Evolutionary conservation across 2,888 invertebrate genomes (phyloP), one percentile per base, ranked within the genome.

Genomic region (Cheilosia scutellata): DNA sequence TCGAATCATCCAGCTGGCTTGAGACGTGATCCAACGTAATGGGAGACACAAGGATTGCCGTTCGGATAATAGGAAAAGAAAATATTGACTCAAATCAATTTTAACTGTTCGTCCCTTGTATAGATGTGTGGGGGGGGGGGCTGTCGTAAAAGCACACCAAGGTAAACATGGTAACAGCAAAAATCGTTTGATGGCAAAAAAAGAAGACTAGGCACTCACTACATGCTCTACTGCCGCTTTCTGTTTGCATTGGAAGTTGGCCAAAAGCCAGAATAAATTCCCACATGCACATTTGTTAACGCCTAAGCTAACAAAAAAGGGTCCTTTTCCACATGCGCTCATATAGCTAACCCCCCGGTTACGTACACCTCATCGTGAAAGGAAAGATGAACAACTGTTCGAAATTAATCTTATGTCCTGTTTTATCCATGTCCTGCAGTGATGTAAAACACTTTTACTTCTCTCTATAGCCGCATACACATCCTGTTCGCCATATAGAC

Each of bases 371-470:
- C 76, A 51, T 80, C 65, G 77, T 65, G 71, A 84, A 84, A 79
- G 79, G 75, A 79, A 86, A 86, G 84, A 86, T 86, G 84, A 86
- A 80, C 84, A 86, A 86, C 84, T 80, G 80, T 80, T 80, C 65
- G 71, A 86, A 86, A 86, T 86, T 86, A 86, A 86, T 86, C 84
- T 86, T 86, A 86, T 80, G 84, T 86, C 84, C 84, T 84, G 84
- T 84, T 84, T 80, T 80, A 80, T 84, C 84, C 84, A 86, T 86
- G 80, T 80, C 84, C 84, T 86, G 80, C 76, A 86, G 84, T 72
- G 76, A 86, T 86, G 84, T 86, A 86, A 86, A 86, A 86, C 84
- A 86, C 80, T 86, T 80, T 86, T 76, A 86, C 84, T 76, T 71
- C 20, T 47, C 70, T 62, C 70, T 16, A 55, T 40, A 55, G 51